Evolutionary conservation across 2,113 vertebrate genomes (phyloP).

Genomic region (Mastomys coucha): DNA sequence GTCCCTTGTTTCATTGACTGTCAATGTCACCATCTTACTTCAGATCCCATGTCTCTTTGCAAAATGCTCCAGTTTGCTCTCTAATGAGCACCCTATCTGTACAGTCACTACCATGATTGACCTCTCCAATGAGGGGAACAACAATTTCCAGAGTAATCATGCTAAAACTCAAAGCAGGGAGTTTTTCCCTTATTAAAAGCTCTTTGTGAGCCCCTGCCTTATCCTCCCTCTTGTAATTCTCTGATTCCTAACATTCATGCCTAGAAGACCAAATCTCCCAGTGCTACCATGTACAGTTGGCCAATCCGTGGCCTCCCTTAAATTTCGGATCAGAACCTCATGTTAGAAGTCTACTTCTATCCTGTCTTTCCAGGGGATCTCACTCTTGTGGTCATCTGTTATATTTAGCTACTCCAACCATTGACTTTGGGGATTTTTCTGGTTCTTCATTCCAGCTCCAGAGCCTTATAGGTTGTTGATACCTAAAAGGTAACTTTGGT

Average conservation of each 20-base stretch:
- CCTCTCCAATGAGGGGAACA: not conserved
- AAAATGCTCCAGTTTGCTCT: not conserved
- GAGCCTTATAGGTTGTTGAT: not conserved
- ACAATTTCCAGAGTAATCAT: not conserved
- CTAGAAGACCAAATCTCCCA: not conserved
- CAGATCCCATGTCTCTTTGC: not conserved
- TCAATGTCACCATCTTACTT: not conserved
- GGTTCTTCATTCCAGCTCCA: not conserved
- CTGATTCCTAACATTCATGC: not conserved
- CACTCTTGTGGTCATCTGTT: not conserved
- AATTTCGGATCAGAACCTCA: not conserved
- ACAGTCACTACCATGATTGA: not conserved
- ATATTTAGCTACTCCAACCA: not conserved
- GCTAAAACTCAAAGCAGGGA: not conserved
- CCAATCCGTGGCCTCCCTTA: not conserved
- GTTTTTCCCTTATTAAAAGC: not conserved
- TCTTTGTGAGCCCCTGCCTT: not conserved
- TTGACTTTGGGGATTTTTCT: not conserved
- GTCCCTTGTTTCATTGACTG: not conserved
- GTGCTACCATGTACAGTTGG: not conserved
- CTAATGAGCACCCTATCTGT: not conserved
- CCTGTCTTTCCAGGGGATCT: not conserved
- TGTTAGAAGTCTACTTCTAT: not conserved
- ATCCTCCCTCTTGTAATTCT: not conserved
- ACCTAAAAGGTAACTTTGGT: not conserved